Evolutionary conservation across 2,888 invertebrate species (phyloP), one percentile per base, ranked within the genome.

Genomic region (Meloe dianella): DNA sequence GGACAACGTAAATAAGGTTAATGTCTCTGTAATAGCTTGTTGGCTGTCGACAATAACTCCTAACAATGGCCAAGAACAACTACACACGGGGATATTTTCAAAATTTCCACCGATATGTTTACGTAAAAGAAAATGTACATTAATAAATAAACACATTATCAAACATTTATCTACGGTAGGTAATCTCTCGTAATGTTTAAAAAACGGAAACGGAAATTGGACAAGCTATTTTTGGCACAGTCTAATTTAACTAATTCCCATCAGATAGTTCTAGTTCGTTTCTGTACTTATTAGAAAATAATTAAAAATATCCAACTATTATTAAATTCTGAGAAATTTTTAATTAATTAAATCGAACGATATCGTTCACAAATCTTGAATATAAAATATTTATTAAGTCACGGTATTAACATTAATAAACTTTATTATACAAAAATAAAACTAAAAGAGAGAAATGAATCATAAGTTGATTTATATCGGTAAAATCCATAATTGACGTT

Each of bases 11-110:
- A 59, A 59, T 59, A 59, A 60, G 35, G 64, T 20, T 60, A 60
- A 64, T 64, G 60, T 64, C 60, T 60, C 60, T 64, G 51, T 51
- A 51, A 51, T 51, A 51, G 51, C 64, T 60, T 60, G 64, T 51
- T 38, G 38, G 47, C 29, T 62, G 51, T 24, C 51, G 51, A 20
- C 51, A 51, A 51, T 51, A 51, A 51, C 24, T 51, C 24, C 20
- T 10, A 51, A 51, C 24, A 51, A 51, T 24, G 51, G 51, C 51
- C 47, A 47, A 47, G 47, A 9, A 47, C n/a, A 6, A 17, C 47
- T 9, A 47, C 9, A 4, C 4, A 27, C 2, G 8, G 47, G 47
- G 20, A 20, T 20, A 20, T 47, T 47, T 47, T 17, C n/a, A 20
- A 47, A 47, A 47, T 47, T 47, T 47, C 8, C 47, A 47, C 47